Conservation (phyloP, 2,797 vertebrate genomes). For the Sitta carolinensis region DNA sequence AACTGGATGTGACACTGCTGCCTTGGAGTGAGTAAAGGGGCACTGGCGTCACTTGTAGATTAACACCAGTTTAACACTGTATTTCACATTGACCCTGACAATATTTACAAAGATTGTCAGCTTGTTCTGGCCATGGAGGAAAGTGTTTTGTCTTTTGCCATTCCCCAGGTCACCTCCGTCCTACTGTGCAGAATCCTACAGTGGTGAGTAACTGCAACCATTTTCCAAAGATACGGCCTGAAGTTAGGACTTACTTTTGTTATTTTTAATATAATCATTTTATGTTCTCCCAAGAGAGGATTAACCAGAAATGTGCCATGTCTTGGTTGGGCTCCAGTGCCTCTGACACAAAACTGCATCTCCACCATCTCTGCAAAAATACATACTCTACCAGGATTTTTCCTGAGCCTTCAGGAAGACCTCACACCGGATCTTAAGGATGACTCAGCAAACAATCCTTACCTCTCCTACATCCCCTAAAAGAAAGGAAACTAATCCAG, state of each 20-base stretch:
- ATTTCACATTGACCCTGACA: not conserved
- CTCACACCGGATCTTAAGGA: not conserved
- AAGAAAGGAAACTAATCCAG: not conserved
- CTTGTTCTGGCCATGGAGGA: not conserved
- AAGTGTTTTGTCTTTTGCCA: not conserved
- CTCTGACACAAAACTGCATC: not conserved
- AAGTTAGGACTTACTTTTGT: not conserved
- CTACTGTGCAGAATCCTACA: not conserved
- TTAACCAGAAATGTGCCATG: not conserved
- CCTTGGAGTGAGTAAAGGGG: not conserved
- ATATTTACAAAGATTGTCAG: not conserved
- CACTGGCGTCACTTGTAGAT: not conserved
- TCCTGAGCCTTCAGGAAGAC: not conserved
- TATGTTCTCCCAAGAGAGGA: not conserved
- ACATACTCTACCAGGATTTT: not conserved
- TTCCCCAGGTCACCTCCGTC: not conserved
- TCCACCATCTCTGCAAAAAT: not conserved
- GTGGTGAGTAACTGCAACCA: not conserved
- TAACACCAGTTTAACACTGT: not conserved
- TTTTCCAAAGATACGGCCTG: not conserved
- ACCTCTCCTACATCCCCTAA: not conserved
- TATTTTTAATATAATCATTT: not conserved
- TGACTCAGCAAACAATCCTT: not conserved
- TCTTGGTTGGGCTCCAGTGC: not conserved
- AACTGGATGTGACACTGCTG: not conserved